Evolutionary conservation across 2,888 invertebrate species (phyloP), one percentile per base, ranked within the genome.

Genomic region (Odontocerum albicorne): DNA sequence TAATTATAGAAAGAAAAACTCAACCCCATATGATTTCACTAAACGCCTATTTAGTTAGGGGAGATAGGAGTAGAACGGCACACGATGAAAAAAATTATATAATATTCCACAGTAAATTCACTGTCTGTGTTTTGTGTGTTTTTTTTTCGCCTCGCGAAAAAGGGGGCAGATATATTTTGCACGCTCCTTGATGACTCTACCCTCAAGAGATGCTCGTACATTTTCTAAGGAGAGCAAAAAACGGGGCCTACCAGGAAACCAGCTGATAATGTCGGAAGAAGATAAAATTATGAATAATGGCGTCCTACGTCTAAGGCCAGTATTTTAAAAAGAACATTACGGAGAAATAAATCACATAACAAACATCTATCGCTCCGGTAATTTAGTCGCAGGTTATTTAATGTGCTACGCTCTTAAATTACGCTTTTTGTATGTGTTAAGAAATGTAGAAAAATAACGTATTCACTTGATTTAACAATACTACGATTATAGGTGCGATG

Each of bases 221-320:
- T 27, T 49, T 21, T 21, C 16, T 19, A 20, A 12, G 33, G 17
- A 39, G 15, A 27, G 49, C 16, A 40, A 39, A 49, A 33, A 27
- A 20, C 16, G 12, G 31, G 32, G 40, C 39, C 20, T 49, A 42
- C 16, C 38, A 46, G 46, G 44, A 47, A 73, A 70, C 74, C 73
- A 70, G 62, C 68, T 67, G 77, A 77, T 77, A 77, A 73, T 75
- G 77, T 77, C 77, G 77, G 72, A 75, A 74, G 73, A 77, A 77
- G 76, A 77, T 77, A 77, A 77, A 75, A 75, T 72, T 72, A 73
- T 73, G 72, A 77, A 76, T 71, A 72, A 77, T 45, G 57, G 49
- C 53, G 39, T 33, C 51, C 22, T 27, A 38, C 44, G 50, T 32
- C 42, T 20, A 19, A 13, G 33, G 45, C 43, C 33, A 38, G 49